phyloP scores from a whole-genome alignment of 37 sponge, comb jelly and placozoan genomes.

The Ianthella basta region DNA sequence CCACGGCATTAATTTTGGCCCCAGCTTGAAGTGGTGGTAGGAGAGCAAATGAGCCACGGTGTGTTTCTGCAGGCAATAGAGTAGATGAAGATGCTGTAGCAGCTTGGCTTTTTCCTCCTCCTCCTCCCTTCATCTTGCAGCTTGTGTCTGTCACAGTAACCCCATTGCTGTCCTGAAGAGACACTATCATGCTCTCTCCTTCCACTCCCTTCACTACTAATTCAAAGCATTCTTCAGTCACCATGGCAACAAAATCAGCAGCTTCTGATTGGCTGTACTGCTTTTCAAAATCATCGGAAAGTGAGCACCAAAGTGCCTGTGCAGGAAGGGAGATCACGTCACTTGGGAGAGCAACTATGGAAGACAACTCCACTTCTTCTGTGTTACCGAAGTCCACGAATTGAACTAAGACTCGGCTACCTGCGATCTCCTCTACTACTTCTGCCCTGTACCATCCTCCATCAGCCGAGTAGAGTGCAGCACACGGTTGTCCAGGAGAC shows the following conservation, averaged over 20 bases:
- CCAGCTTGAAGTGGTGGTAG: not conserved
- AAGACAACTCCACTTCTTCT: constrained; percentile 4
- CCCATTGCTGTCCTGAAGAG: not conserved
- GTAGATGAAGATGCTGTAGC: too few relatives aligned
- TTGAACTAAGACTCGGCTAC: constrained; percentile 11
- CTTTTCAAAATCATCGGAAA: constrained; percentile 24
- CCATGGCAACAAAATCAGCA: not conserved
- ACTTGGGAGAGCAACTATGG: not conserved
- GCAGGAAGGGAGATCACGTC: constrained; percentile 49
- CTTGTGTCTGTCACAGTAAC: not conserved
- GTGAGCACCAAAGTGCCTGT: constrained; percentile 72
- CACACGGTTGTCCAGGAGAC: constrained; percentile 2
- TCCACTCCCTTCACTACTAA: not conserved
- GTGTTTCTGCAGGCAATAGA: too few relatives aligned
- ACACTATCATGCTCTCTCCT: constrained; percentile 9
- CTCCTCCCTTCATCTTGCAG: too few relatives aligned
- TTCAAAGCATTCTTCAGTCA: constrained; percentile 1
- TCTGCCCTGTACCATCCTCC: constrained; percentile 41
- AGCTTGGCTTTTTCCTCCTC: too few relatives aligned
- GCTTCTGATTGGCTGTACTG: constrained; percentile 33
- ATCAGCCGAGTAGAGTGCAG: constrained; percentile 32
- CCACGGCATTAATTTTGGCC: not conserved
- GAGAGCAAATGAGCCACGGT: too few relatives aligned
- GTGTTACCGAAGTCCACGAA: constrained; percentile 64
- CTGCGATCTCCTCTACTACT: constrained; percentile 10